A percentile compares a stretch with the other conserved stretches of the same genome.
phyloP scores from a whole-genome alignment of 1,140 invertebrate species.

The Drosophila pachea region DNA sequence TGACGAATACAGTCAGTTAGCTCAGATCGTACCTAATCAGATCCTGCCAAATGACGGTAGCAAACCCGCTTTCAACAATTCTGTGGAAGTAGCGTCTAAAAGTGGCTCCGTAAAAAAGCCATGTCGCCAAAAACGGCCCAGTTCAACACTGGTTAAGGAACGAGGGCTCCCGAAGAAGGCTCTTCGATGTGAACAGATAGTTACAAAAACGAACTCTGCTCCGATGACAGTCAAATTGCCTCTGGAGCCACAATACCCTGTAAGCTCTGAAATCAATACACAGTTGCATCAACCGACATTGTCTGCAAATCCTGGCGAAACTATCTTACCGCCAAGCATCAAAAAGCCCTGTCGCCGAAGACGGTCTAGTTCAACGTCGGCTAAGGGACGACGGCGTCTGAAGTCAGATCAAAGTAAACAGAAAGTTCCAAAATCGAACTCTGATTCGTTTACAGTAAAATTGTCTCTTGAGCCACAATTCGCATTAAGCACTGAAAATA shows the following conservation, averaged over 20 bases:
- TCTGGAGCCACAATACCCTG: not conserved
- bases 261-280: not conserved
- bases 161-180: not conserved
- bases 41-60: not conserved
- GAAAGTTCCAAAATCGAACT: not conserved
- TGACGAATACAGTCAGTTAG: constrained; percentile 32
- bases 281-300: not conserved
- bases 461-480: not conserved
- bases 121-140: not conserved
- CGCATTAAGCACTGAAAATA: not conserved
- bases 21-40: constrained; percentile 8
- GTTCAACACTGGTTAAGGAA: not conserved
- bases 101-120: not conserved
- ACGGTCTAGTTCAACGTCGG: not conserved
- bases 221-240: not conserved
- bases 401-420: not conserved
- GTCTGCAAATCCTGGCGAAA: too few relatives aligned
- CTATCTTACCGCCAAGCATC: too few relatives aligned
- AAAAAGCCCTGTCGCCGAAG: not conserved
- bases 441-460: not conserved
- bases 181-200: not conserved
- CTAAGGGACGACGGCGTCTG: not conserved
- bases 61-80: not conserved
- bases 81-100: too few relatives aligned
- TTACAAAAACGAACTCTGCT: not conserved